Evolutionary conservation across 2,113 vertebrate genomes (phyloP).

Genomic region (Eublepharis macularius): DNA sequence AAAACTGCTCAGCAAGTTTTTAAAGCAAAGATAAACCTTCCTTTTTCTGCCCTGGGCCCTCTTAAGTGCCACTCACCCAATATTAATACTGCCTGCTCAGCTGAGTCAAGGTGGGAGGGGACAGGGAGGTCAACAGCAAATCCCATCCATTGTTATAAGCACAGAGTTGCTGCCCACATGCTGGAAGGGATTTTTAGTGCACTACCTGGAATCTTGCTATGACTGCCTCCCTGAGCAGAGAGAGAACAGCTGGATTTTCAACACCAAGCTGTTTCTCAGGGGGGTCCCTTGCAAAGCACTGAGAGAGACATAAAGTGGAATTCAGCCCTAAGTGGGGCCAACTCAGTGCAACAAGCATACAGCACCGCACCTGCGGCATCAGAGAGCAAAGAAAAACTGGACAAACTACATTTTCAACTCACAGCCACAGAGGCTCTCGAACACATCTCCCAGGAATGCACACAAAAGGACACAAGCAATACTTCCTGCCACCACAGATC

Average conservation of each 20-base stretch:
- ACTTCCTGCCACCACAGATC: background rate
- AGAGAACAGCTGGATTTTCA: background rate
- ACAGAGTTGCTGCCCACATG: background rate
- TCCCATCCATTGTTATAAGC: background rate
- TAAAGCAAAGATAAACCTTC: background rate
- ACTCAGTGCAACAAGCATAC: background rate
- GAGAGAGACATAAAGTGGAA: background rate
- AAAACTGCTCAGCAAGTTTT: background rate
- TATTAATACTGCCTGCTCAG: background rate
- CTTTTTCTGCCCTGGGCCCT: background rate
- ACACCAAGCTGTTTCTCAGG: background rate
- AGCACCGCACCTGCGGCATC: no score
- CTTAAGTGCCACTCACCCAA: background rate
- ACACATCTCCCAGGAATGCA: background rate
- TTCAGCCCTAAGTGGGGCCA: background rate
- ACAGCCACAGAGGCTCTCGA: background rate
- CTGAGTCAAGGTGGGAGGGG: fast-evolving
- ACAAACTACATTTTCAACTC: background rate
- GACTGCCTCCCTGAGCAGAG: background rate
- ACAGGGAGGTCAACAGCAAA: background rate
- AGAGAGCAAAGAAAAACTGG: background rate
- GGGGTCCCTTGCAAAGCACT: background rate
- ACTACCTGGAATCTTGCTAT: background rate
- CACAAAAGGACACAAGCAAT: background rate
- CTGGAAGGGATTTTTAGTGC: background rate